Percentiles rank a stretch among this genome's conserved stretches.
These are phyloP conservation scores for Myotis brandtii DNA, from an alignment of 2,113 vertebrate species.

Conservation along the genomic window DNA sequence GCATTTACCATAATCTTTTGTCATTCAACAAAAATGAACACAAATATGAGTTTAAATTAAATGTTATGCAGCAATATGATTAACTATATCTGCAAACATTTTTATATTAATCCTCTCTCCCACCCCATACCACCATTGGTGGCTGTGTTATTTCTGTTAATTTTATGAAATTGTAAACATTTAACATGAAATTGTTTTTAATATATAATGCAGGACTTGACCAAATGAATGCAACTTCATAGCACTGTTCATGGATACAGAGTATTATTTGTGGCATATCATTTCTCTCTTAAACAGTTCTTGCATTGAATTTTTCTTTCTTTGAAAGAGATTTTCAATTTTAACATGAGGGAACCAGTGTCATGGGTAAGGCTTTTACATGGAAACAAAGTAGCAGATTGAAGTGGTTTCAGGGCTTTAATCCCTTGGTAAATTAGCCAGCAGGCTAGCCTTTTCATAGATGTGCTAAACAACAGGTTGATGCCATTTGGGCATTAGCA, in stretches of 20 bases:
- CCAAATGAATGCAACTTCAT: conserved; percentile 46
- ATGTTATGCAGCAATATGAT: background rate
- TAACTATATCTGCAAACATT: conserved; percentile 18
- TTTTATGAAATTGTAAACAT: conserved; percentile 57
- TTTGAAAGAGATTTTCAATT: conserved; percentile 82
- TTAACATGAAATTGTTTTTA: conserved; percentile 53
- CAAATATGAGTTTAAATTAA: conserved; percentile 27
- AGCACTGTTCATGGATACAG: background rate
- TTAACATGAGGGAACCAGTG: conserved; percentile 75
- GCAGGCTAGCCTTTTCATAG: conserved; percentile 90
- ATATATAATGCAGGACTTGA: conserved; percentile 22
- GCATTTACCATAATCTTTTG: conserved; percentile 23
- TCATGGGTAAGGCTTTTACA: conserved; percentile 83
- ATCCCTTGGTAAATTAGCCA: conserved; percentile 93
- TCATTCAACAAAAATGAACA: conserved; percentile 49
- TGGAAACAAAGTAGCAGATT: conserved; percentile 89
- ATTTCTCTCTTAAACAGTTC: conserved; percentile 76
- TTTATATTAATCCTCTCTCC: background rate
- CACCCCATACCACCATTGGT: background rate
- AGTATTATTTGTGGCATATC: conserved; percentile 55
- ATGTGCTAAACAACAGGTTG: conserved; percentile 86
- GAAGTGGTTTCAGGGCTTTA: conserved; percentile 91
- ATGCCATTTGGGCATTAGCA: conserved; percentile 87
- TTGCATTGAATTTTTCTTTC: conserved; percentile 85
- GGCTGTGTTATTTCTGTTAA: conserved; percentile 45